Conservation (phyloP, 2,888 invertebrate species). For the Trichacis sp. region DNA sequence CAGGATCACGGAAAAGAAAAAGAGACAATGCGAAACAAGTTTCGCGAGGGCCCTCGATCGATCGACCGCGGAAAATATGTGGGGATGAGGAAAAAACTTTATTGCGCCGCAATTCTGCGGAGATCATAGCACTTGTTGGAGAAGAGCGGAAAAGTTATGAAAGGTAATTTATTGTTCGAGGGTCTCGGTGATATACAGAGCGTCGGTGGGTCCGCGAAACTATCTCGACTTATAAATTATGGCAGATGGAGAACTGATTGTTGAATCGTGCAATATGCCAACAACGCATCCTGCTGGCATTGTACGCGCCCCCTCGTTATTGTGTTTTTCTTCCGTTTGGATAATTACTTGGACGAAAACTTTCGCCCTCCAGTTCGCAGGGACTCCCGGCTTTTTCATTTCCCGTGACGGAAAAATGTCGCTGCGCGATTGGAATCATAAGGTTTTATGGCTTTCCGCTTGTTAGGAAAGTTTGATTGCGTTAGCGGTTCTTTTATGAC, state of each 20-base stretch:
- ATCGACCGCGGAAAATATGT: slow-evolving; percentile 3
- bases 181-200: slow-evolving; percentile 34
- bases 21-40: slow-evolving; percentile 22
- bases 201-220: slow-evolving; percentile 30
- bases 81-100: slow-evolving; percentile 25
- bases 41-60: slow-evolving; percentile 3
- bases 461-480: too few relatives aligned
- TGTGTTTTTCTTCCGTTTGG: too few relatives aligned
- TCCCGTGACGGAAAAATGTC: too few relatives aligned
- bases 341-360: too few relatives aligned
- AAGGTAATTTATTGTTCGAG: slow-evolving; percentile 45
- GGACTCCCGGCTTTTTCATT: too few relatives aligned
- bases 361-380: too few relatives aligned
- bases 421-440: too few relatives aligned
- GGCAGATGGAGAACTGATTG: slow-evolving; percentile 26
- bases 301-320: too few relatives aligned
- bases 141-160: slow-evolving; percentile 42
- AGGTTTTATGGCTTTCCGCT: too few relatives aligned
- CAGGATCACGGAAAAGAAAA: too few relatives aligned
- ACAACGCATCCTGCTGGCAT: too few relatives aligned
- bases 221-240: slow-evolving; percentile 40
- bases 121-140: slow-evolving; percentile 35
- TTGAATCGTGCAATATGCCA: slow-evolving; percentile 38
- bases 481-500: too few relatives aligned
- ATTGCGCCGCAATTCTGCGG: slow-evolving; percentile 37